Evolutionary conservation across 2,113 vertebrate species (phyloP).

Genomic region (Cavia aperea): DNA sequence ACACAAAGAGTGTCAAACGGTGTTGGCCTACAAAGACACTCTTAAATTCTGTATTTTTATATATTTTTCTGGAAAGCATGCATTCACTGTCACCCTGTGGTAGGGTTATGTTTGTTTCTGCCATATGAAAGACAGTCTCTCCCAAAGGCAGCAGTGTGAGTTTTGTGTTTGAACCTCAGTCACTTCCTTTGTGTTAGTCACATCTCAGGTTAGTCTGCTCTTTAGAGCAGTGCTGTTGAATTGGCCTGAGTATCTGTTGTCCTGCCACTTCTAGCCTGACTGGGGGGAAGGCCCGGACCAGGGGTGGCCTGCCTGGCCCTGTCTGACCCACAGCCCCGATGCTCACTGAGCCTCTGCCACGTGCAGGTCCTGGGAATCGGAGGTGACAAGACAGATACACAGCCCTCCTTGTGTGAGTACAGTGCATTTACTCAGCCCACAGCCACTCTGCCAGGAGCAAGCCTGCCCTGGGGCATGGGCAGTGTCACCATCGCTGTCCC

Average conservation of each 20-base stretch:
- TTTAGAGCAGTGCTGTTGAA: not conserved
- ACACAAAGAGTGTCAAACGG: not conserved
- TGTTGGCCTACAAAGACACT: not conserved
- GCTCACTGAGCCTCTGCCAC: not conserved
- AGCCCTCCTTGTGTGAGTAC: too few relatives aligned
- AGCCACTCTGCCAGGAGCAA: not conserved
- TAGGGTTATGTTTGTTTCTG: not conserved
- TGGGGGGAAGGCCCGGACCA: not conserved
- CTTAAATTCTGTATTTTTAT: not conserved
- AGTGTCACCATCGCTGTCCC: not conserved
- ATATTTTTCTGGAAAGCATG: not conserved
- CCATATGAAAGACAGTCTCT: not conserved
- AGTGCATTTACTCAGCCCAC: not conserved
- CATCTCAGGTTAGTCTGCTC: not conserved
- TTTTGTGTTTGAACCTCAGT: slow-evolving; percentile 10
- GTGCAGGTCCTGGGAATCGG: not conserved
- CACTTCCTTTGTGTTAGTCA: not conserved
- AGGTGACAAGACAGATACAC: not conserved
- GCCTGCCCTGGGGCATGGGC: not conserved
- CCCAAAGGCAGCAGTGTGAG: not conserved
- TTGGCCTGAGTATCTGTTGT: not conserved
- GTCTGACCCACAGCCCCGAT: not conserved
- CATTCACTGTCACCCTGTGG: not conserved
- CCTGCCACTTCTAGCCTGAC: not conserved
- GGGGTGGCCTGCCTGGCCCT: not conserved